Conservation (phyloP, 2,797 vertebrate genomes). For the Tamandua tetradactyla region DNA sequence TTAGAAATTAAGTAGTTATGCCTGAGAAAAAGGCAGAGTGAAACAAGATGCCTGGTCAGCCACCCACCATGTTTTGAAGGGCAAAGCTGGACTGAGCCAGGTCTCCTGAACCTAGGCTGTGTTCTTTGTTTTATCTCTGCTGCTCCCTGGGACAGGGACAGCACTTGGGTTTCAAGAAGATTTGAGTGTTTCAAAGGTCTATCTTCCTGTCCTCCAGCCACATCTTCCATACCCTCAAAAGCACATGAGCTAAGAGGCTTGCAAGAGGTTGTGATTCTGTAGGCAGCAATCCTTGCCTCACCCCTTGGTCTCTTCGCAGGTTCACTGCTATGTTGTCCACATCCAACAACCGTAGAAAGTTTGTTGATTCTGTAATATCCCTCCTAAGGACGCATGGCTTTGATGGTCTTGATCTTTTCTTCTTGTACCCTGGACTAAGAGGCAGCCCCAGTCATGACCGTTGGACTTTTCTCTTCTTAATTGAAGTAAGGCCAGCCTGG, state of each 20-base stretch:
- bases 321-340: conserved; percentile 89
- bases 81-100: not conserved
- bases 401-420: conserved; percentile 92
- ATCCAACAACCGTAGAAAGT: conserved; percentile 84
- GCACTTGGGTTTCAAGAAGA: not conserved
- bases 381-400: conserved; percentile 89
- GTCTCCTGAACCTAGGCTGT: not conserved
- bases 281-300: not conserved
- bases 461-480: conserved; percentile 86
- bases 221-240: no score
- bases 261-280: not conserved
- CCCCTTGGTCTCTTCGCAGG: conserved; percentile 73
- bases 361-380: conserved; percentile 87
- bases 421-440: conserved; percentile 89
- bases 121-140: not conserved
- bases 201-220: not conserved
- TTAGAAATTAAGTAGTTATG: no score
- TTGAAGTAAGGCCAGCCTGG: conserved; percentile 80
- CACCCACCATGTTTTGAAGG: not conserved
- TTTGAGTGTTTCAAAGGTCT: not conserved
- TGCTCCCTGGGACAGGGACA: not conserved
- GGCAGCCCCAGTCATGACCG: conserved; percentile 88
- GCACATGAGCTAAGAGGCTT: not conserved
- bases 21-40: not conserved
- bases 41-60: no score